Percentiles rank a stretch among this genome's conserved stretches.
These are phyloP conservation scores for Capricornis sumatraensis DNA, from an alignment of 2,113 vertebrate species.

Conservation along the genomic window DNA sequence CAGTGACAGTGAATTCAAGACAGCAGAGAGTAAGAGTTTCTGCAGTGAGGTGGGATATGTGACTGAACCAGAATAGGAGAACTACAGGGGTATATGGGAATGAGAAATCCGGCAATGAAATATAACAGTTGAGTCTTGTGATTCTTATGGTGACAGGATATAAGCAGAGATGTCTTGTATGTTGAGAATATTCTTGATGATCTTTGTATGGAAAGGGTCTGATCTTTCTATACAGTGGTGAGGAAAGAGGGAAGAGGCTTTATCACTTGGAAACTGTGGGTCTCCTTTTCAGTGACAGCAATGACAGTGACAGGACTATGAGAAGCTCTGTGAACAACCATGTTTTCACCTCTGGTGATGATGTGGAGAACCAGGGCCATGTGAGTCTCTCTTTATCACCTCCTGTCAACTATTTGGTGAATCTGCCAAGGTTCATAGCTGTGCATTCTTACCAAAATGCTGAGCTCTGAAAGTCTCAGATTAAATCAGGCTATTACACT, in stretches of 20 bases:
- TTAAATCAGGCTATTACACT: not conserved
- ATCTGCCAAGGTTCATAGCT: not conserved
- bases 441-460: not conserved
- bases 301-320: not conserved
- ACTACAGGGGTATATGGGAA: not conserved
- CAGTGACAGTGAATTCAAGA: not conserved
- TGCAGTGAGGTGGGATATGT: not conserved
- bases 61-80: not conserved
- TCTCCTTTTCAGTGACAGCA: not conserved
- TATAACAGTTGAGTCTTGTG: not conserved
- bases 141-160: not conserved
- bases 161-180: not conserved
- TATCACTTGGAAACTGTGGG: not conserved
- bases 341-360: not conserved
- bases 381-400: not conserved
- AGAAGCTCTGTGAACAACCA: not conserved
- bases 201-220: not conserved
- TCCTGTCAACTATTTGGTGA: not conserved
- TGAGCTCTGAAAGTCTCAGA: not conserved
- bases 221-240: not conserved
- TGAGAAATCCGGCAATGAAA: not conserved
- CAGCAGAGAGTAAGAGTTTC: not conserved
- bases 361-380: not conserved
- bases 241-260: not conserved
- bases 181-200: not conserved